Evolutionary conservation across 2,797 vertebrate genomes (phyloP).

Genomic region (Diceros bicornis): DNA sequence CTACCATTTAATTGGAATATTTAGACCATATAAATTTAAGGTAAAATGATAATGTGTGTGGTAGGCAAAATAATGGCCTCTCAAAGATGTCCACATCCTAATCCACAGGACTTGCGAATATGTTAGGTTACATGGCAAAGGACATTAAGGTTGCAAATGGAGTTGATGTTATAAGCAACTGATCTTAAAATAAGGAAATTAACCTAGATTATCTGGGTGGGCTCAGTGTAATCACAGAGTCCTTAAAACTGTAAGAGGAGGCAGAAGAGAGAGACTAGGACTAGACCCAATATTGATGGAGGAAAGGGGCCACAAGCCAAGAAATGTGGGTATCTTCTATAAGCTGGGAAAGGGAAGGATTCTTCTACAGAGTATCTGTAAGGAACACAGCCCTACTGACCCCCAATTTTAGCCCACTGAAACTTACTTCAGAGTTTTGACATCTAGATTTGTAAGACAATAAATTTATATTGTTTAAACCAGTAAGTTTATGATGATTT

Average conservation of each 20-base stretch:
- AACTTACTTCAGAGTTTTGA: neutral
- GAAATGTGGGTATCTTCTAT: neutral
- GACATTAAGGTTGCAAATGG: neutral
- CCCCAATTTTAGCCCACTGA: neutral
- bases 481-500: neutral
- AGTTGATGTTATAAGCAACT: slow-evolving; percentile 10
- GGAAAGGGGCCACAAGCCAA: neutral
- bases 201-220: neutral
- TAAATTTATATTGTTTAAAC: neutral
- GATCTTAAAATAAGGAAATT: neutral
- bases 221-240: neutral
- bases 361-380: neutral
- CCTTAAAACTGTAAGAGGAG: neutral
- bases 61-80: neutral
- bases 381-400: neutral
- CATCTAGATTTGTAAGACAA: neutral
- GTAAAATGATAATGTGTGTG: neutral
- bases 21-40: neutral
- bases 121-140: neutral
- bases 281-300: neutral
- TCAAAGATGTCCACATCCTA: neutral
- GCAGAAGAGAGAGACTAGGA: neutral
- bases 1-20: neutral
- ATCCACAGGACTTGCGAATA: neutral
- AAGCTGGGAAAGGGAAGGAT: neutral